phyloP scores from a whole-genome alignment of 2,113 vertebrate species.

The Nycticryphes semicollaris region DNA sequence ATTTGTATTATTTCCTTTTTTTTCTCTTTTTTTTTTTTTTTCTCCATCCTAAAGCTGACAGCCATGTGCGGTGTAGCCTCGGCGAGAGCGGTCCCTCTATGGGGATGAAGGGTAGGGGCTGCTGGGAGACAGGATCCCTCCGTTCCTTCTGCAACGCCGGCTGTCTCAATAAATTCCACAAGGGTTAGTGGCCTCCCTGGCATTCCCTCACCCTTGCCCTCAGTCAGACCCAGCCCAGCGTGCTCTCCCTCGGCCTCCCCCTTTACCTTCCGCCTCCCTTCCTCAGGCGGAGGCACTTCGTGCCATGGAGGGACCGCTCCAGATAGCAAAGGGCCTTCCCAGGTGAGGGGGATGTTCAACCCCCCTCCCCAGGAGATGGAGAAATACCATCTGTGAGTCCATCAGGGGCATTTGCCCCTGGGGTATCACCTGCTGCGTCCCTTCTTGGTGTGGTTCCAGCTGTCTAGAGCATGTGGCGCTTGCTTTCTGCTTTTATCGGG shows the following conservation, averaged over 20 bases:
- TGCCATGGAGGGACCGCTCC: not conserved
- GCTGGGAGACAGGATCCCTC: constrained; percentile 88
- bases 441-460: not conserved
- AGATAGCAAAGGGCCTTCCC: not conserved
- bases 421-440: accelerated
- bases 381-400: accelerated
- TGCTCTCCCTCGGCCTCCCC: not conserved
- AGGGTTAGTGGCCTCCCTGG: constrained; percentile 84
- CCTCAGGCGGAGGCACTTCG: no score
- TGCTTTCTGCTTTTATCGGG: not conserved
- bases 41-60: not conserved
- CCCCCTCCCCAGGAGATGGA: not conserved
- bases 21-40: no score
- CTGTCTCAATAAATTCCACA: constrained; percentile 91
- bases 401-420: accelerated
- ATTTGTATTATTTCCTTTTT: not conserved
- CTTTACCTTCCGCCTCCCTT: no score
- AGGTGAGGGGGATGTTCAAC: not conserved
- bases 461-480: not conserved
- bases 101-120: constrained; percentile 94
- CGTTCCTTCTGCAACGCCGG: constrained; percentile 91
- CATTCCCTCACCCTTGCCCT: accelerated
- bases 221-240: not conserved
- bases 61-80: constrained; percentile 74
- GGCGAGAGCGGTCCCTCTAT: constrained; percentile 61